phyloP scores from a whole-genome alignment of 2,113 vertebrate genomes.

The Perca schrenkii region DNA sequence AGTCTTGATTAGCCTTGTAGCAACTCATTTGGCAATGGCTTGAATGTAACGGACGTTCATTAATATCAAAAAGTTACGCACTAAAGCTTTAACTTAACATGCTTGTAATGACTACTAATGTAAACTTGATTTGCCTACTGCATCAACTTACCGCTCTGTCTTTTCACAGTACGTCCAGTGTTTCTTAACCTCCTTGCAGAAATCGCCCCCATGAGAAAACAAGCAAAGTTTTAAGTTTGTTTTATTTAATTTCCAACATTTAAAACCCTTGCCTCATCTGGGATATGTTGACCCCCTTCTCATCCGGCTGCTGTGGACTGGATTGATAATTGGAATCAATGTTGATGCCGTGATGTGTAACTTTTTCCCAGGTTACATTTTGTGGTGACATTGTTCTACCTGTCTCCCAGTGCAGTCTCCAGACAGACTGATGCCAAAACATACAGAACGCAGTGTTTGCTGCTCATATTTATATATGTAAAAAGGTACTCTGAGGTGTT shows the following conservation, averaged over 20 bases:
- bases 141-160: neutral
- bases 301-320: slow-evolving; percentile 25
- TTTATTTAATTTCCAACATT: slow-evolving; percentile 19
- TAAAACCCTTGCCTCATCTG: slow-evolving; percentile 16
- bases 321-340: slow-evolving; percentile 66
- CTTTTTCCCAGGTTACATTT: too few relatives aligned
- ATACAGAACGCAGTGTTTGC: neutral
- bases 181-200: neutral
- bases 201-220: neutral
- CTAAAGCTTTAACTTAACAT: too few relatives aligned
- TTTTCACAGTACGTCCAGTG: neutral
- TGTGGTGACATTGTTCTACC: too few relatives aligned
- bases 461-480: neutral
- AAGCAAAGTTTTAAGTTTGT: neutral
- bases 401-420: neutral
- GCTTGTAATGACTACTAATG: too few relatives aligned
- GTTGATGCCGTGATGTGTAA: slow-evolving; percentile 10
- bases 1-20: too few relatives aligned
- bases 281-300: slow-evolving; percentile 15
- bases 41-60: too few relatives aligned
- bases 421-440: too few relatives aligned
- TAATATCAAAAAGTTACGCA: too few relatives aligned
- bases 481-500: neutral
- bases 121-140: too few relatives aligned
- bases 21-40: too few relatives aligned